phyloP scores from a whole-genome alignment of 2,888 invertebrate species.

The Athalia circularis region DNA sequence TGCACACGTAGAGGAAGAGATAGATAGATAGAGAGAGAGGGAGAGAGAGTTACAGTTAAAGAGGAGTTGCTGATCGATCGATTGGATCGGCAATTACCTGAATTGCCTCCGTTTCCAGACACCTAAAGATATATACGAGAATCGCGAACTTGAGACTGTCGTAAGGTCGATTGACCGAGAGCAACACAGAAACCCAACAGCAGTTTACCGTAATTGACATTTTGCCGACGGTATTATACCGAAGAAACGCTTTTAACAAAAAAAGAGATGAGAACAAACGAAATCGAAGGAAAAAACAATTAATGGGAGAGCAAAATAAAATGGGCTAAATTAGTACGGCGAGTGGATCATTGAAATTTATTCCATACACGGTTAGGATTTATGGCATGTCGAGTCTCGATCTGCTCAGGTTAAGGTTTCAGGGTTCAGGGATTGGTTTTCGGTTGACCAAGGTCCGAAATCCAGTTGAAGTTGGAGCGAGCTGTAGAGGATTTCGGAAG shows the following conservation, averaged over 20 bases:
- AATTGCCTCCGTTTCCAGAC: conserved; percentile 10
- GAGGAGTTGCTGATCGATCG: conserved; percentile 17
- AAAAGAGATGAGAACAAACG: neutral
- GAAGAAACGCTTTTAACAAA: neutral
- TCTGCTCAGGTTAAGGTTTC: too few relatives aligned
- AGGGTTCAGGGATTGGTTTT: neutral
- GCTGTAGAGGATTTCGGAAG: neutral
- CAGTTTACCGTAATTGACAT: neutral
- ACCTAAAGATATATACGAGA: neutral
- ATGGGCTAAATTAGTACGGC: neutral
- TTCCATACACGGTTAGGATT: too few relatives aligned
- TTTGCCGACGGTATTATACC: neutral
- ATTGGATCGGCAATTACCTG: conserved; percentile 31
- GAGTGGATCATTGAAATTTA: neutral
- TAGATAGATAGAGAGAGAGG: neutral
- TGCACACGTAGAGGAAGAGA: neutral
- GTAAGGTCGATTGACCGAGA: conserved; percentile 11
- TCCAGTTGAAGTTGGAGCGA: neutral
- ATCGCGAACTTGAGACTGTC: neutral
- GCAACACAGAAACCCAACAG: neutral
- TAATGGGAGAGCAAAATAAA: neutral
- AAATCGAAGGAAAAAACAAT: neutral
- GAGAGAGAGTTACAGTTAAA: neutral
- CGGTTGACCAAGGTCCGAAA: neutral
- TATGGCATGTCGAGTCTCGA: too few relatives aligned